Percentiles rank a stretch among this genome's conserved stretches.
phyloP scores from a whole-genome alignment of 2,113 vertebrate genomes.

The Zosterops borbonicus region DNA sequence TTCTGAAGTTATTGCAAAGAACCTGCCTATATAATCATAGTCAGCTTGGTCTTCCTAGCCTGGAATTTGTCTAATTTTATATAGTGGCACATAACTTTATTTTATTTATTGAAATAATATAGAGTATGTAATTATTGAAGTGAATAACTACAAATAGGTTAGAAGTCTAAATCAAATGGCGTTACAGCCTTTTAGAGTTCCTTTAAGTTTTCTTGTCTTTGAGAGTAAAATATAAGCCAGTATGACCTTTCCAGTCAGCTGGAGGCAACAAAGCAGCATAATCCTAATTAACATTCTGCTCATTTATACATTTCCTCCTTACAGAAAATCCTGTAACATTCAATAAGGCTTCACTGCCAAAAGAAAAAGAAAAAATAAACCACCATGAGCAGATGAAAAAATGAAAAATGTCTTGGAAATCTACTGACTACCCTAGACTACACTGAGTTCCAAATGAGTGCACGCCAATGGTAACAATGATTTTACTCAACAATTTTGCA shows the following conservation, averaged over 20 bases:
- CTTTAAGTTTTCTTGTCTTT: not conserved
- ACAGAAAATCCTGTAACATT: not conserved
- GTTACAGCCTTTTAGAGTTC: not conserved
- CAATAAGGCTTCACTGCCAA: not conserved
- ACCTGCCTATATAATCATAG: not conserved
- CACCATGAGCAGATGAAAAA: not conserved
- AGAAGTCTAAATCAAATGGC: not conserved
- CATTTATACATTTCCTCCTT: conserved; percentile 5
- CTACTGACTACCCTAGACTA: not conserved
- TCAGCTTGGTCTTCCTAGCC: not conserved
- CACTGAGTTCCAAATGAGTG: not conserved
- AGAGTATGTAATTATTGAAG: not conserved
- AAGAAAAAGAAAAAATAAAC: not conserved
- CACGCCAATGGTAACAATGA: not conserved
- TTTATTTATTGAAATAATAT: not conserved
- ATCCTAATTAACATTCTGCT: conserved; percentile 10
- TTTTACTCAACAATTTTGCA: not conserved
- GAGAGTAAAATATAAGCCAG: not conserved
- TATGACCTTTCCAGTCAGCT: not conserved
- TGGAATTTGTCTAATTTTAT: not conserved
- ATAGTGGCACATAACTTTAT: not conserved
- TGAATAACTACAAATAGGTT: not conserved
- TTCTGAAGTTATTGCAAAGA: not conserved
- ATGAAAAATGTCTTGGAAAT: not conserved
- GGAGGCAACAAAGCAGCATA: not conserved